Base-by-base conservation (phyloP, 2,797 vertebrate species). In the Epinephelus malabaricus region DNA sequence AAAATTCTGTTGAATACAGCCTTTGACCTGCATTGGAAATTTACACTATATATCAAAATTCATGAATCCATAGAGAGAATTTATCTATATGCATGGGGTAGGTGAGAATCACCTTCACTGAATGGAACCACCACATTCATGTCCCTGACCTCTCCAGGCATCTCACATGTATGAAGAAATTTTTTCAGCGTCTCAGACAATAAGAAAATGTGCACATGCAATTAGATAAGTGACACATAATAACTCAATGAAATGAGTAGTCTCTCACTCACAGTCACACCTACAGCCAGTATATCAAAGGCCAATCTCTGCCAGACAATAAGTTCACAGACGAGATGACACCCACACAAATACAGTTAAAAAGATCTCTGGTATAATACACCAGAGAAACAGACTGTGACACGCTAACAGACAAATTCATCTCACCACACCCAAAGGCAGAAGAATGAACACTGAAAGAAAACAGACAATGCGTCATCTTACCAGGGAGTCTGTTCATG, bases 401-500 rank as follows among this genome's bases (percentile, higher is more conserved):
- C 4, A 15, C 1, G 4, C 70, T 73, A 5, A 60, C 53, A 61
- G 2, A 55, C 21, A 11, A 5, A 64, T 5, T 69, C 58, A 34
- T 19, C 38, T 46, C 79, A 43, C 50, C 59, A 60, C 78, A 74
- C 83, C 65, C 74, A 64, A 11, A 76, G 11, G 47, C 69, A 49
- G 43, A 0, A 3, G 15, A 54, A 49, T 3, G 30, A 23, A 53
- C 62, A 70, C 14, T 2, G 6, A 69, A 43, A 51, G 1, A 13
- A 49, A 21, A 74, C 61, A 79, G 40, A 81, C 51, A 43, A 1
- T 34, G 40, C 1, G 58, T 53, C 7, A 5, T 78, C 93, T 95
- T 97, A 99, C 98, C 98, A 92, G 98, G 98, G 83, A 99, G 96
- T 95, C 98, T 97, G 95, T 99, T 99, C 98, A 99, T 99, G 94